Evolutionary conservation across 2,888 invertebrate species (phyloP), one percentile per base, ranked within the genome.

Genomic region (Philereme vetulata): DNA sequence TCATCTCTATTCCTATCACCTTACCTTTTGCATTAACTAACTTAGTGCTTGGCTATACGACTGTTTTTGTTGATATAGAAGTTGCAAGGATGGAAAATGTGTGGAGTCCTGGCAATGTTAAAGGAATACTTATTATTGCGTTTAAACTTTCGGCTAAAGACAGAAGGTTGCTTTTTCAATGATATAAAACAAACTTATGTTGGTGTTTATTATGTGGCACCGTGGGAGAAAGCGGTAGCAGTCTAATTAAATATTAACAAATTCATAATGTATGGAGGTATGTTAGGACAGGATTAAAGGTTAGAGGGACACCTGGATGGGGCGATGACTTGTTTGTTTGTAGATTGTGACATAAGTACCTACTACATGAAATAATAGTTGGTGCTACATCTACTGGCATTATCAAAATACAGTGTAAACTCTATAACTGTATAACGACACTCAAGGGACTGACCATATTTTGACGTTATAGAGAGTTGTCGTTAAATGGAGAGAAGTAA

Each of bases 171-270:
- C 10, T 48, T 61, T 63, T 64, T 0, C 4, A 32, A 35, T 58
- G 34, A 40, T n/a, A 0, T 4, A 4, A 5, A 4, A 9, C 5
- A 34, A 21, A 21, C 43, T 36, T 44, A 60, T 59, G 38, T 60
- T 64, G 34, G 59, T 60, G 38, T 46, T 58, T 4, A 49, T 10
- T 64, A 63, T 65, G 66, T 65, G 72, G 65, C 75, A 87, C 86
- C 90, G 90, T 90, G 90, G 87, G 90, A 90, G 85, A 87, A 83
- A 81, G 71, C 72, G 66, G 69, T 71, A 69, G 69, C 66, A 75
- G 68, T 65, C 75, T 86, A 86, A 90, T 90, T 88, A 86, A 89
- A 88, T 89, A 89, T 89, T 84, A 85, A 88, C 86, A 65, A 74
- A 80, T 77, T 73, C 72, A 67, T 70, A 75, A 70, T 71, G 65